Base-by-base conservation (phyloP, 92 coral and sea anemone genomes). In the Umimayanthus kanabou region DNA sequence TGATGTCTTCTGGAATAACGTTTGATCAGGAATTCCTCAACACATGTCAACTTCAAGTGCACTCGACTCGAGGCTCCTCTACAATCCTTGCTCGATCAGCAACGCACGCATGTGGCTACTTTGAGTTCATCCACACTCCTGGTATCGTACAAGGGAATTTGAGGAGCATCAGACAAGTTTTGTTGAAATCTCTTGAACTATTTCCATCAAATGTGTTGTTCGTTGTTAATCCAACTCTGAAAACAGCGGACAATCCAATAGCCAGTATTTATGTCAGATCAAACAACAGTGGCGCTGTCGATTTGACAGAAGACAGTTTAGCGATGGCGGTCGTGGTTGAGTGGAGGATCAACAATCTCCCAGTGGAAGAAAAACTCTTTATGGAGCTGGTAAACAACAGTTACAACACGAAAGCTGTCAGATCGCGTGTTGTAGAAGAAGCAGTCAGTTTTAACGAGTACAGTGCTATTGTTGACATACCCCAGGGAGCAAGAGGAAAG, bases 111-210 rank as follows among this genome's bases (percentile, higher is more conserved):
- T 92, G 92, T 90, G 95, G 95, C 9, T 94, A 92, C 79, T 94
- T 94, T 66, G 97, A 94, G 80, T 94, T 94, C 74, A 90, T 86
- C 39, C 78, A 80, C 76, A 90, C 88, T 4, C 92, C 95, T 9
- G 95, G 97, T n/a, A 87, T 73, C 43, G 81, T 92, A 2, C 40
- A 47, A n/a, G 97, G 97, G 28, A 89, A 94, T 49, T 90, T 94
- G 77, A 94, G 92, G 80, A 91, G 80, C 77, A 91, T 94, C 39
- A 91, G 97, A 23, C 70, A 80, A 39, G 89, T 91, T 6, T 86
- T 91, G 39, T 75, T 78, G n/a, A 76, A 47, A 33, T 30, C 90
- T 23, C 90, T 90, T 8, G 89, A 77, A 57, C 33, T 94, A 39
- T 91, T 76, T 61, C 73, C 92, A 29, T 71, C 80, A 20, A 87